A percentile compares a stretch with the other conserved stretches of the same genome.
Evolutionary conservation across 2,888 invertebrate species (phyloP).

Genomic region (Drosophila fulvimacula): DNA sequence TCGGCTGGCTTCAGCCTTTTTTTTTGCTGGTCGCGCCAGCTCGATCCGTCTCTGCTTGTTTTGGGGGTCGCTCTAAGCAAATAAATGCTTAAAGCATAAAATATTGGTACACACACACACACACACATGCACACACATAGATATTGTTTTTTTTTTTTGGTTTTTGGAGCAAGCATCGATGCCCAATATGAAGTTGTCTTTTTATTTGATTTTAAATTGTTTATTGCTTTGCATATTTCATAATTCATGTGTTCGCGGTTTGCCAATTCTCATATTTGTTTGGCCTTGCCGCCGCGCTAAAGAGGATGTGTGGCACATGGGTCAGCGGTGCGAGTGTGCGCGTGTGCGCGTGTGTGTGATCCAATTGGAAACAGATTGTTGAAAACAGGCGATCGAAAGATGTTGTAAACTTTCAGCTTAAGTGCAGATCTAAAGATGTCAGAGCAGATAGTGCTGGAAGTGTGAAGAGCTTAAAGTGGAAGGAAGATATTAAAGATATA

Average conservation of each 20-base stretch:
- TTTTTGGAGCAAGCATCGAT: slow-evolving; percentile 43
- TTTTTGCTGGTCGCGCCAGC: slow-evolving; percentile 14
- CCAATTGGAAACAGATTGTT: slow-evolving; percentile 50
- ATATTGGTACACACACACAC: slow-evolving; percentile 65
- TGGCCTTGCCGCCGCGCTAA: slow-evolving; percentile 48
- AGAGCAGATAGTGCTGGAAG: slow-evolving; percentile 17
- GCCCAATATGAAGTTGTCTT: slow-evolving; percentile 78
- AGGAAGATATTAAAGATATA: background rate
- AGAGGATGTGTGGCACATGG: slow-evolving; percentile 25
- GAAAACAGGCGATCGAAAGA: slow-evolving; percentile 42
- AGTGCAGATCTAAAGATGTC: slow-evolving; percentile 7
- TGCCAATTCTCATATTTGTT: slow-evolving; percentile 31
- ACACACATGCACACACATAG: background rate
- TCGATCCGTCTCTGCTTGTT: slow-evolving; percentile 53
- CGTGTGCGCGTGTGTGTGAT: slow-evolving; percentile 20
- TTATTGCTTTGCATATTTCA: slow-evolving; percentile 80
- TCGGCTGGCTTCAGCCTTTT: slow-evolving; percentile 36
- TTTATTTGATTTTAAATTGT: slow-evolving; percentile 79
- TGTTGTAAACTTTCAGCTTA: slow-evolving; percentile 2
- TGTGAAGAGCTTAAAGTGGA: background rate
- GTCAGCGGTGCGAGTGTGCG: background rate
- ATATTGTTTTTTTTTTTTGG: slow-evolving; percentile 20
- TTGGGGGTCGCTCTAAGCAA: slow-evolving; percentile 80
- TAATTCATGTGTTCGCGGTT: slow-evolving; percentile 53
- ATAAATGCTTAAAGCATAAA: slow-evolving; percentile 78